Base-by-base conservation (phyloP, 2,888 invertebrate species). In the Dasysyrphus tricinctus region DNA sequence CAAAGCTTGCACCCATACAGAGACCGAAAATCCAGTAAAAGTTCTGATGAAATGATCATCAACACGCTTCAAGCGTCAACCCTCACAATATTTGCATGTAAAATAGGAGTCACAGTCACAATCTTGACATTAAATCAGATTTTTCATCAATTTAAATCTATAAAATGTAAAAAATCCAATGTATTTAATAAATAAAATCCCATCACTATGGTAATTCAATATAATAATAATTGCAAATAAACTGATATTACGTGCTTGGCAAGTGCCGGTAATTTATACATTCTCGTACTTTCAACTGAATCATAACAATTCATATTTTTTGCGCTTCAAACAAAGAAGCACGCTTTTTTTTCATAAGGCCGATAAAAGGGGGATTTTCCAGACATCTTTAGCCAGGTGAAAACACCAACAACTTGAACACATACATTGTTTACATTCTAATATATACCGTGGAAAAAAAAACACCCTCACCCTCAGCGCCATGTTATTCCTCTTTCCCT, bases 191-290 rank as follows among this genome's bases (percentile, higher is more conserved):
- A 32, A 63, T 5, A 44, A 34, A 67, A 34, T 37, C 67, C 67
- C 67, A 67, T 67, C 16, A 24, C 16, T 34, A 67, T 49, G 47
- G 34, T 67, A 67, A 67, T 67, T 67, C 12, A 37, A 42, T 42
- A 49, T 34, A 47, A 63, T 34, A 47, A 63, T 63, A 63, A 63
- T 63, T 63, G 32, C 63, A 34, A 65, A 65, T 19, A 49, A 65
- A 67, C 37, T 49, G 49, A 67, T 19, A 67, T 67, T 67, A 67
- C 67, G 67, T 67, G 67, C 67, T 67, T 49, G 19, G 34, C 49
- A 37, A 37, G 29, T 32, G 42, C 49, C 34, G n/a, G 49, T 12
- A 49, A 16, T 16, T 16, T 63, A 24, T 24, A 32, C n/a, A 32
- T 29, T 24, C 24, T 24, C 24, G 14, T 51, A 8, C n/a, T 49